Percentiles rank a stretch among this genome's conserved stretches.
phyloP scores from a whole-genome alignment of 2,113 vertebrate species.

The Etia nguti region DNA sequence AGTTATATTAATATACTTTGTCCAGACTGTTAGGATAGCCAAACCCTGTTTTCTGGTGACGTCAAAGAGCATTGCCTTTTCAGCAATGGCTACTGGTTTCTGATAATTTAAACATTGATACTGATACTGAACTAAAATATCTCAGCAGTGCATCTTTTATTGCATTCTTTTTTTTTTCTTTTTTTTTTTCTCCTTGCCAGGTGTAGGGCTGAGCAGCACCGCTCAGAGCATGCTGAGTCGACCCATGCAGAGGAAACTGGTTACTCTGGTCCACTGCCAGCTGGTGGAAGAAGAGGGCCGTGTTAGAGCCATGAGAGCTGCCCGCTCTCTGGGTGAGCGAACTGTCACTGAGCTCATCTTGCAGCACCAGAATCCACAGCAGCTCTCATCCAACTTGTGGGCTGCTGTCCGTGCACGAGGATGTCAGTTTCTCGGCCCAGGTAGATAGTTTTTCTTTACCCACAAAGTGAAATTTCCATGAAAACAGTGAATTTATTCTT shows the following conservation, averaged over 20 bases:
- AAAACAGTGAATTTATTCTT: background rate
- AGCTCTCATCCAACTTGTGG: constrained; percentile 98
- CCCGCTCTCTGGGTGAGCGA: constrained; percentile 91
- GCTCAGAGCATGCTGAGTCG: constrained; percentile 95
- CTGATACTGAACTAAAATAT: background rate
- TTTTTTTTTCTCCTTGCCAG: constrained; percentile 58
- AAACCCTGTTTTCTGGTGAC: background rate
- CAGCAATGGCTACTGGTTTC: background rate
- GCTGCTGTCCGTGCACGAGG: constrained; percentile 94
- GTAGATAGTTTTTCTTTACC: constrained; percentile 58
- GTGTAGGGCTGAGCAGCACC: constrained; percentile 91
- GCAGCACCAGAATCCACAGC: constrained; percentile 97
- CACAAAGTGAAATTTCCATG: background rate
- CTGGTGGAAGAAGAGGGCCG: constrained; percentile 96
- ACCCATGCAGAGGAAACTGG: constrained; percentile 98
- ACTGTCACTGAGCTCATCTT: constrained; percentile 98
- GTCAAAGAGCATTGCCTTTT: background rate
- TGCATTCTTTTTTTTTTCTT: background rate
- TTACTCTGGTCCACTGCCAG: constrained; percentile 96
- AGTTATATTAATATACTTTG: background rate
- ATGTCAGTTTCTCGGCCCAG: constrained; percentile 98
- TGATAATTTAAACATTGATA: background rate
- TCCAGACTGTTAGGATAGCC: background rate
- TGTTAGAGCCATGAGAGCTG: constrained; percentile 93
- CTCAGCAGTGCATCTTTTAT: background rate